Percentiles rank a stretch among this genome's conserved stretches.
Evolutionary conservation across 2,797 vertebrate genomes (phyloP).

Genomic region (Tenualosa ilisha): DNA sequence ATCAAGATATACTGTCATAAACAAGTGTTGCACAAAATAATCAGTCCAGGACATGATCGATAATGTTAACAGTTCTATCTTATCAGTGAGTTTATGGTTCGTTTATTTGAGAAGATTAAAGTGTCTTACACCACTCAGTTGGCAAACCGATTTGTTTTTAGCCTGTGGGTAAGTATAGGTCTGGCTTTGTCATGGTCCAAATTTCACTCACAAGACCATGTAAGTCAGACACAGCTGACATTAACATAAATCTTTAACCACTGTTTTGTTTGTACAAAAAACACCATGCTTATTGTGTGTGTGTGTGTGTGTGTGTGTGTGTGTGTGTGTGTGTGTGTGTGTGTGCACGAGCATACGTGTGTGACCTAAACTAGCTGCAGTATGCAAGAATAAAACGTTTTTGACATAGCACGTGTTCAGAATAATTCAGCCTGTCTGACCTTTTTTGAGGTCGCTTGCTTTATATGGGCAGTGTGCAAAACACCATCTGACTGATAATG

Average conservation of each 20-base stretch:
- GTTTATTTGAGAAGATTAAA: neutral
- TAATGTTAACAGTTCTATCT: neutral
- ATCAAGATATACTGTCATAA: neutral
- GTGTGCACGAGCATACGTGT: neutral
- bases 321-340: neutral
- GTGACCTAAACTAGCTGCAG: neutral
- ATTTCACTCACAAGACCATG: neutral
- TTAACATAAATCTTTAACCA: conserved; percentile 53
- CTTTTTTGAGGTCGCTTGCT: neutral
- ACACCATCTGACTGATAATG: neutral
- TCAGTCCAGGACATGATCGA: neutral
- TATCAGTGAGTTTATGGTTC: neutral
- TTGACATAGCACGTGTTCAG: neutral
- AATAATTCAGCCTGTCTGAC: neutral
- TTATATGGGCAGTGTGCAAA: neutral
- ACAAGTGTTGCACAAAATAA: neutral
- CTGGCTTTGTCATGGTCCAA: conserved; percentile 9
- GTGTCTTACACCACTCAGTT: neutral
- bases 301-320: neutral
- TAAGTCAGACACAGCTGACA: neutral
- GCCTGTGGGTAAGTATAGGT: neutral
- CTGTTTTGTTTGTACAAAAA: neutral
- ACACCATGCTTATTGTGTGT: neutral
- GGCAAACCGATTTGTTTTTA: conserved; percentile 12
- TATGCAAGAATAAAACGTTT: neutral